Evolutionary conservation across 2,113 vertebrate species (phyloP), one percentile per base, ranked within the genome.

Genomic region (Ginglymostoma cirratum): DNA sequence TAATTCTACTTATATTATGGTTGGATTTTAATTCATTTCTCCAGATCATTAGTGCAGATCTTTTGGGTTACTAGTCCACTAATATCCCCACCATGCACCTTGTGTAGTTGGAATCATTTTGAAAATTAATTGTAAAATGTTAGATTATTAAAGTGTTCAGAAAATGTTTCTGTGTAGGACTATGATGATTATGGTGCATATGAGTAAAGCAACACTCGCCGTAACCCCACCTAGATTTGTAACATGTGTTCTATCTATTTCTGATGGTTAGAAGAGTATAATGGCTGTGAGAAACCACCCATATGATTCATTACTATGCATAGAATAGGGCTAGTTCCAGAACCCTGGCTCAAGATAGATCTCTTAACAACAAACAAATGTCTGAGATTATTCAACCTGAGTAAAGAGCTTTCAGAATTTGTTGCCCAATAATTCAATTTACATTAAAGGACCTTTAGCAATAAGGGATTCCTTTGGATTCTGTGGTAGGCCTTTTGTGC

Each of bases 361-460:
- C 27, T 34, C 38, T 45, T 72, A 76, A 52, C 14, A 52, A 48
- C 42, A 95, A 95, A 95, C 42, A 45, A 95, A 45, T 42, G 69
- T 95, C 94, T 95, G 12, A 15, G 38, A 48, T 76, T 72, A 95
- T 95, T 70, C 72, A 95, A 95, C 67, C 24, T 95, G 67, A 72
- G 30, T 52, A 72, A 95, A 72, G 94, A 95, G 67, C 94, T 95
- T 95, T 72, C 4, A 61, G 14, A 70, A 70, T 72, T 76, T 76
- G 38, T 48, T 72, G 27, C 30, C 67, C 94, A 45, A 90, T 45
- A 48, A 70, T 72, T 48, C 69, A 72, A 52, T 95, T 72, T 72
- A 24, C 24, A 52, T 72, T 95, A 95, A 95, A 23, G 93, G 7
- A 30, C 24, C 23, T 48, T 72, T 72, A 45, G 42, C 94, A 72